Conservation (phyloP, 2,888 invertebrate species). For the Drosophila buzzatii region DNA sequence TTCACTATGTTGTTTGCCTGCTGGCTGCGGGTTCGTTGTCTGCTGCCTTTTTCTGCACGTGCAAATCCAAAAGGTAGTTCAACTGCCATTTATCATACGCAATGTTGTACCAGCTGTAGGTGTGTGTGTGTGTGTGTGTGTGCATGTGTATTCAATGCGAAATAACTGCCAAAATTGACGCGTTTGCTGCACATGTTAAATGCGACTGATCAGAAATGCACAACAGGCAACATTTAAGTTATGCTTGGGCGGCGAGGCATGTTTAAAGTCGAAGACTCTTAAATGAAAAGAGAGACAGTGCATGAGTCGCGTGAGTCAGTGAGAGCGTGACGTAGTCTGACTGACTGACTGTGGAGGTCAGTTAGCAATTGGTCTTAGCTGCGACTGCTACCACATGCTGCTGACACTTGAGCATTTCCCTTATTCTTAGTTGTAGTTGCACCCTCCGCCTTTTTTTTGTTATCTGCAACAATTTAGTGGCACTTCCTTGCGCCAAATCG, state of each 20-base stretch:
- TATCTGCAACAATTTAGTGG: slow-evolving; percentile 80
- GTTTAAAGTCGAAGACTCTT: slow-evolving; percentile 8
- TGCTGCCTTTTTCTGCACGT: slow-evolving; percentile 52
- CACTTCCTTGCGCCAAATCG: slow-evolving; percentile 71
- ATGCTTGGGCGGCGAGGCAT: slow-evolving; percentile 36
- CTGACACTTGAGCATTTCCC: slow-evolving; percentile 36
- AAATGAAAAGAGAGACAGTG: background rate
- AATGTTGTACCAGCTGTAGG: slow-evolving; percentile 53
- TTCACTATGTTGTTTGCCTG: slow-evolving; percentile 22
- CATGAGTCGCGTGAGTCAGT: background rate
- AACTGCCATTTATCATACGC: slow-evolving; percentile 81
- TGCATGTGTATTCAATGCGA: slow-evolving; percentile 43
- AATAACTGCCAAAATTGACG: slow-evolving; percentile 70
- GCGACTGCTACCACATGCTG: slow-evolving; percentile 65
- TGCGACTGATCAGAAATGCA: slow-evolving; percentile 59
- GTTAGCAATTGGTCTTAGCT: slow-evolving; percentile 30
- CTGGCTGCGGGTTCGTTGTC: slow-evolving; percentile 72
- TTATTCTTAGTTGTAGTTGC: slow-evolving; percentile 17
- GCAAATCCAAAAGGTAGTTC: slow-evolving; percentile 70
- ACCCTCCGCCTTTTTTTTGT: slow-evolving; percentile 21
- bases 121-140: slow-evolving; percentile 11
- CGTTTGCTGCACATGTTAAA: slow-evolving; percentile 64
- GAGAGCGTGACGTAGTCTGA: background rate
- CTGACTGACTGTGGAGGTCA: slow-evolving; percentile 27
- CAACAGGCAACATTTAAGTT: slow-evolving; percentile 55